These are phyloP conservation scores for Agrotis segetum DNA, from an alignment of 2,888 invertebrate genomes.

Conservation along the genomic window DNA sequence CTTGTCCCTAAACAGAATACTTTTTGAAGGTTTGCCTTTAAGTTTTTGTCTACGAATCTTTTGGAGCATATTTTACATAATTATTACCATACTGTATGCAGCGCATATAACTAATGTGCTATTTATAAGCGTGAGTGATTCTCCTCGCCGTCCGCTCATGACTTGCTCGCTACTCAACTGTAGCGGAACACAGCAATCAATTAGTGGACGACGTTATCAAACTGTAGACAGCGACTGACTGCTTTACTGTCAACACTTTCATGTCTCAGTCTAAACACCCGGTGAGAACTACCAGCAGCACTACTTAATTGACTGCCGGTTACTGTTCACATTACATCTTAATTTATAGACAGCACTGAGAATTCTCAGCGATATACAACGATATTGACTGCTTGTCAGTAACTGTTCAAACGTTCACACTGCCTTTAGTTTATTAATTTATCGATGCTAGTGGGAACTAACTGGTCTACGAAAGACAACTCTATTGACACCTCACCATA, in stretches of 20 bases:
- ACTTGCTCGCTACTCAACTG: constrained; percentile 6
- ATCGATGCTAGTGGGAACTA: constrained; percentile 13
- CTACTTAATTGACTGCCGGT: background rate
- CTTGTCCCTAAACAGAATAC: background rate
- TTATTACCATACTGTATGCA: too few relatives aligned
- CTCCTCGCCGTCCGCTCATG: background rate
- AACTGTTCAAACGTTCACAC: constrained; percentile 20
- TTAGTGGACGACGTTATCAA: constrained; percentile 48
- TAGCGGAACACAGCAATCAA: constrained; percentile 63
- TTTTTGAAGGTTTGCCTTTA: too few relatives aligned
- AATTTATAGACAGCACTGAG: background rate
- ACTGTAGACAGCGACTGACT: constrained; percentile 33
- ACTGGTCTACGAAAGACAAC: constrained; percentile 6
- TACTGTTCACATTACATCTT: constrained; percentile 6
- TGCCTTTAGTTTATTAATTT: constrained; percentile 7
- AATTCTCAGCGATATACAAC: constrained; percentile 1
- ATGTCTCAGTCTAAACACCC: constrained; percentile 8
- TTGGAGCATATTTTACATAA: too few relatives aligned
- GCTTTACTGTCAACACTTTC: constrained; percentile 42
- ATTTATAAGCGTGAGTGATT: background rate
- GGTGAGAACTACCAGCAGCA: constrained; percentile 9
- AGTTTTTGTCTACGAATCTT: background rate
- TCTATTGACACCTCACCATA: constrained; percentile 2
- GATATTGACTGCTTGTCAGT: constrained; percentile 21
- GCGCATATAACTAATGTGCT: too few relatives aligned